These are phyloP conservation scores for Altica lythri DNA, from an alignment of 2,888 invertebrate species.

Conservation along the genomic window DNA sequence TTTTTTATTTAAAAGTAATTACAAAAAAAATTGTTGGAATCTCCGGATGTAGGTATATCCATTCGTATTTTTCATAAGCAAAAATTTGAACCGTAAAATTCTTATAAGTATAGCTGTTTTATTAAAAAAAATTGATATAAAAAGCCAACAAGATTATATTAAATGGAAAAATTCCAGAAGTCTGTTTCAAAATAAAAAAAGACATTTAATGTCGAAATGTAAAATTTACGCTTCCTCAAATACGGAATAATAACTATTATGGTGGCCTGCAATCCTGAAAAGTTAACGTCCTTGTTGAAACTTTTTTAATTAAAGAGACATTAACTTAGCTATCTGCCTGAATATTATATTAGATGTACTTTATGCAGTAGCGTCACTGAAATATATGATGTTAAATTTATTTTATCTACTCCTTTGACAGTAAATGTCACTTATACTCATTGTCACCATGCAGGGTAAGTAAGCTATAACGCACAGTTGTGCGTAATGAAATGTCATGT, in stretches of 20 bases:
- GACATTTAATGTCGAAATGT: neutral
- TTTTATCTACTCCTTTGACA: no score
- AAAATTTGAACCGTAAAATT: no score
- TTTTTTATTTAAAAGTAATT: no score
- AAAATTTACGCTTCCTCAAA: conserved; percentile 5
- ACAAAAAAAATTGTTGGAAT: no score
- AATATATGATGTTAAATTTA: no score
- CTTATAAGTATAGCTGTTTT: no score
- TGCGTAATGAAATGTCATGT: no score
- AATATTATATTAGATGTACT: conserved; percentile 15
- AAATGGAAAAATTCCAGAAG: conserved; percentile 1
- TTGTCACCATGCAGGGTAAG: no score
- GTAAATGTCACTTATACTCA: no score
- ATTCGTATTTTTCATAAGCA: no score
- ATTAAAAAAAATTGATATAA: neutral
- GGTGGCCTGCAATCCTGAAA: conserved; percentile 9
- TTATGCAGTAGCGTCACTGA: conserved; percentile 3
- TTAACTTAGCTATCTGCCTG: conserved; percentile 9
- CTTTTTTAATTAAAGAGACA: conserved; percentile 19
- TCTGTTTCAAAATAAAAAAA: conserved; percentile 1
- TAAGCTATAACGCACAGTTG: no score
- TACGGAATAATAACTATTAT: conserved; percentile 11
- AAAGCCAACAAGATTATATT: neutral
- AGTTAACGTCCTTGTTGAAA: conserved; percentile 17
- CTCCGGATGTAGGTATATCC: no score